A percentile compares a stretch with the other conserved stretches of the same genome.
Conservation (phyloP, 2,113 vertebrate genomes). For the Acinonyx jubatus region DNA sequence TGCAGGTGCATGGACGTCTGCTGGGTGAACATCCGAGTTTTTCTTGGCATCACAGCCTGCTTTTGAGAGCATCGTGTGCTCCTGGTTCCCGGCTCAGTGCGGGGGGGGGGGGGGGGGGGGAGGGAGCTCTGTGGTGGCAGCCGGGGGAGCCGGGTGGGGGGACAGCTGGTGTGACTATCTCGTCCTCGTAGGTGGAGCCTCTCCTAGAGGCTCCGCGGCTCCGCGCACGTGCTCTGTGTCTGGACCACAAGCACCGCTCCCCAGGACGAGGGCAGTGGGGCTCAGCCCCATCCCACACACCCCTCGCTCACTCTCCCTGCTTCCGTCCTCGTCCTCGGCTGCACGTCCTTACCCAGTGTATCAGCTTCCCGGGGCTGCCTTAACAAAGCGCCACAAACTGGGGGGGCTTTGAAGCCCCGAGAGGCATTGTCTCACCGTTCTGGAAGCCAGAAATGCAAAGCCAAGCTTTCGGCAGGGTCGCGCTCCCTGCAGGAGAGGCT, state of each 20-base stretch:
- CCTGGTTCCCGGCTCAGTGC: fast-evolving
- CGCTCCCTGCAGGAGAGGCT: not conserved
- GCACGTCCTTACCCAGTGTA: not conserved
- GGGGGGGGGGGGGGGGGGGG: not conserved
- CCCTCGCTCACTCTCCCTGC: not conserved
- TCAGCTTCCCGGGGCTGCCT: not conserved
- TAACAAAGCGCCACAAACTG: too few species aligned
- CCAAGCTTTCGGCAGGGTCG: not conserved
- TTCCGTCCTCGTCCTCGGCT: not conserved
- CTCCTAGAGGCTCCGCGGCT: fast-evolving
- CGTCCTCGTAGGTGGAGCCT: not conserved
- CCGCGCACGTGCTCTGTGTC: not conserved
- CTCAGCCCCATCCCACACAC: not conserved
- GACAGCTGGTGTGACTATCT: not conserved
- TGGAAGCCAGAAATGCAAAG: not conserved
- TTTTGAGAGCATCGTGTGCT: not conserved
- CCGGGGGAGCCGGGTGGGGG: not conserved
- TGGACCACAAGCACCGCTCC: fast-evolving
- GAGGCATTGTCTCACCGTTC: not conserved
- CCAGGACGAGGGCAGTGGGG: too few species aligned
- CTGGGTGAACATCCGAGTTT: not conserved
- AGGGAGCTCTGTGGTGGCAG: not conserved
- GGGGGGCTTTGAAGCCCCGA: not conserved
- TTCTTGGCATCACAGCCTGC: not conserved
- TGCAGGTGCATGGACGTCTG: not conserved